Conservation (phyloP, 1,140 invertebrate genomes). For the Pseudoatta argentina region DNA sequence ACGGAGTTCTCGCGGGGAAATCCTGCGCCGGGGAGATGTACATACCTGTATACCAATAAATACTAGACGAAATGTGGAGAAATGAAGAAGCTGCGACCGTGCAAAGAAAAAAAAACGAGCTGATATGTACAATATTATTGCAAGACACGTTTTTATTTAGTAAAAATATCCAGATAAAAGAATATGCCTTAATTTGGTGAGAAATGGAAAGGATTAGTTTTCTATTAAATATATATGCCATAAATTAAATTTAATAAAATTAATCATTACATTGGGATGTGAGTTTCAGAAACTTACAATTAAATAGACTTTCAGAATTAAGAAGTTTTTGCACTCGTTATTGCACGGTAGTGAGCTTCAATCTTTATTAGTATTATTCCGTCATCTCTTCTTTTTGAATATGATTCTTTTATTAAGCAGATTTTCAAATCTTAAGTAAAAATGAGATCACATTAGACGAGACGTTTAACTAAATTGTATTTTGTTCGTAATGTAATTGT, state of each 20-base stretch:
- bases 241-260: constrained; percentile 4
- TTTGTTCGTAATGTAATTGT: neutral
- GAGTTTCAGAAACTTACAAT: neutral
- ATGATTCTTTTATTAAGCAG: neutral
- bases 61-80: constrained; percentile 67
- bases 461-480: neutral
- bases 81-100: constrained; percentile 5
- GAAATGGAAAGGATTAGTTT: neutral
- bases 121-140: neutral
- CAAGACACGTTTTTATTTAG: neutral
- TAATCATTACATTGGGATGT: neutral
- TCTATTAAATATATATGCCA: neutral
- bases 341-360: constrained; percentile 18
- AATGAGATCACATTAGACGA: neutral
- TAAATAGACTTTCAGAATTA: neutral
- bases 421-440: neutral
- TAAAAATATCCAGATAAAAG: neutral
- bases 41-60: constrained; percentile 84
- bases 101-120: constrained; percentile 19
- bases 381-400: neutral
- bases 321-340: neutral
- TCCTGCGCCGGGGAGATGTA: constrained; percentile 78
- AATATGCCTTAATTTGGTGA: neutral
- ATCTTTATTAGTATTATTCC: constrained; percentile 4
- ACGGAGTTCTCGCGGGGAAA: constrained; percentile 63